phyloP scores from a whole-genome alignment of 2,888 invertebrate species.

The Tortricodes alternella region DNA sequence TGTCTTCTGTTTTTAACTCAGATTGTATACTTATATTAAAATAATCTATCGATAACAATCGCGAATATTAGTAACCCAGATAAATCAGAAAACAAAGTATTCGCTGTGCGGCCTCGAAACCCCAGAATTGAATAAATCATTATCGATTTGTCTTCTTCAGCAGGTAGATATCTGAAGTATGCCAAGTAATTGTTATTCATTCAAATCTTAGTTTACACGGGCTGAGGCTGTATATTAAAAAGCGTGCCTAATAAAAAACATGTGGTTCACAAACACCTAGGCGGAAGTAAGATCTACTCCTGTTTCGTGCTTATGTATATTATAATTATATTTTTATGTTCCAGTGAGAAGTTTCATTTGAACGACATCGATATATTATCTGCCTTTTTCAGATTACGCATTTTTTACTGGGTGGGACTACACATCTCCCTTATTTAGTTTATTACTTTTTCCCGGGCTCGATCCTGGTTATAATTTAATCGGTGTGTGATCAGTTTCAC shows the following conservation, averaged over 20 bases:
- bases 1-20: no score
- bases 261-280: constrained; percentile 35
- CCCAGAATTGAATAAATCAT: constrained; percentile 69
- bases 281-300: constrained; percentile 9
- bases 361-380: neutral
- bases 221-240: constrained; percentile 75
- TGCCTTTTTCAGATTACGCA: neutral
- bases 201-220: constrained; percentile 76
- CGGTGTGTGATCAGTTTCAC: no score
- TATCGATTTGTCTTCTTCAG: constrained; percentile 68
- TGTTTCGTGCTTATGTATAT: constrained; percentile 16
- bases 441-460: no score
- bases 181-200: constrained; percentile 72
- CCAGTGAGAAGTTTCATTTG: neutral
- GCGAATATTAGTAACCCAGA: constrained; percentile 64
- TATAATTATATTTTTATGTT: constrained; percentile 2
- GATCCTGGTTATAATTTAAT: no score
- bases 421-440: neutral
- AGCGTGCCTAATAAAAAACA: constrained; percentile 71
- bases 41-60: constrained; percentile 48
- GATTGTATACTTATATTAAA: neutral
- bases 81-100: constrained; percentile 55
- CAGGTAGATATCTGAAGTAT: constrained; percentile 75
- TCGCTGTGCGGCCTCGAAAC: constrained; percentile 63
- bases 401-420: no score